phyloP scores from a whole-genome alignment of 1,140 invertebrate species.

The fruit fly (Drosophila melanogaster) region DNA sequence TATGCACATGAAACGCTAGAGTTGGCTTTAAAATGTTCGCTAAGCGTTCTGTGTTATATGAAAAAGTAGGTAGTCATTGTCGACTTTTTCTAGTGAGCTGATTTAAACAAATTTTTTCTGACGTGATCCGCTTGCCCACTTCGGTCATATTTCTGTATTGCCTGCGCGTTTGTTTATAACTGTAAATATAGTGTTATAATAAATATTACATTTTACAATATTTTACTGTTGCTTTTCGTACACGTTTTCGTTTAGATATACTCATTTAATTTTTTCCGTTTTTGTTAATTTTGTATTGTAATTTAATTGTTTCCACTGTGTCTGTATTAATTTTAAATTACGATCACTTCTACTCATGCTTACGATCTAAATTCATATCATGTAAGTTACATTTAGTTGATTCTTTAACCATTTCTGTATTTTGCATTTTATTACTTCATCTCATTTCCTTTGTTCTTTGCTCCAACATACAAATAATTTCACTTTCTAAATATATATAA shows the following conservation, averaged over 20 bases:
- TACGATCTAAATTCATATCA: conserved; percentile 75
- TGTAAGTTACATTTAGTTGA: conserved; percentile 73
- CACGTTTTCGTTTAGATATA: conserved; percentile 70
- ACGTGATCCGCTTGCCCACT: conserved; percentile 1
- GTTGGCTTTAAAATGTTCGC: conserved; percentile 61
- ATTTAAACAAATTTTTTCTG: conserved; percentile 5
- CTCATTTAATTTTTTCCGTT: conserved; percentile 46
- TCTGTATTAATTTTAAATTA: conserved; percentile 77
- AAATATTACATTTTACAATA: conserved; percentile 73
- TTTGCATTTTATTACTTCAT: conserved; percentile 28
- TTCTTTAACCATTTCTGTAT: conserved; percentile 44
- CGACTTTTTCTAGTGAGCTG: conserved; percentile 21
- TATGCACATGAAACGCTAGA: conserved; percentile 78
- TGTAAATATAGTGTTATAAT: conserved; percentile 66
- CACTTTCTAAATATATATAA: conserved; percentile 82
- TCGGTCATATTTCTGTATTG: conserved; percentile 13
- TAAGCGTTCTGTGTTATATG: conserved; percentile 59
- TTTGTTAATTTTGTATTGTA: conserved; percentile 35
- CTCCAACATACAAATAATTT: conserved; percentile 80
- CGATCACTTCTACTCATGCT: conserved; percentile 80
- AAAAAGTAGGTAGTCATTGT: conserved; percentile 46
- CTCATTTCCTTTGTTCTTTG: conserved; percentile 55
- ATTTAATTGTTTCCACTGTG: conserved; percentile 25
- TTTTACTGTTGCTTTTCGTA: conserved; percentile 81
- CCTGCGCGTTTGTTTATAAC: conserved; percentile 42